Conservation (phyloP, 2,888 invertebrate genomes). For the Cotesia congregata region DNA sequence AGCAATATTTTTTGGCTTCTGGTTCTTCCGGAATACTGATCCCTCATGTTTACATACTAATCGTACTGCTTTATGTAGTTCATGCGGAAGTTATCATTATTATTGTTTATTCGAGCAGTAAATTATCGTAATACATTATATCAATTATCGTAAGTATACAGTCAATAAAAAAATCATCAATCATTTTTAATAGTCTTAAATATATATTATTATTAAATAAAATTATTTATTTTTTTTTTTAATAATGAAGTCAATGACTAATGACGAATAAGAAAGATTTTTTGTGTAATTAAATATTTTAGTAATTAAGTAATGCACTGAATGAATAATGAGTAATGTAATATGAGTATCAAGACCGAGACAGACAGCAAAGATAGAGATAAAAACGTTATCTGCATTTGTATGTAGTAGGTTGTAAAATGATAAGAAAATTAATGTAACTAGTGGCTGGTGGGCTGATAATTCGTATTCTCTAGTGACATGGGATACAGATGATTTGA, state of each 20-base stretch:
- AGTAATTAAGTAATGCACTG: background rate
- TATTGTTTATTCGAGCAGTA: background rate
- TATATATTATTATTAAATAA: background rate
- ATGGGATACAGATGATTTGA: background rate
- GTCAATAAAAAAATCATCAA: background rate
- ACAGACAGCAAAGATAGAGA: background rate
- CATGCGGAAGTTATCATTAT: background rate
- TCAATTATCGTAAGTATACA: background rate
- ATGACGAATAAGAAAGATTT: too few relatives aligned
- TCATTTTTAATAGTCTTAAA: background rate
- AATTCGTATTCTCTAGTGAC: background rate
- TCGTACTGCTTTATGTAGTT: background rate
- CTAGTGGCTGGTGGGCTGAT: background rate
- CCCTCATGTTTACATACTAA: background rate
- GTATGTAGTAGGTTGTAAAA: background rate
- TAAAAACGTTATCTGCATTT: background rate
- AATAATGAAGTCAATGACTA: background rate
- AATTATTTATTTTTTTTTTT: background rate
- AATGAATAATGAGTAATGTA: background rate
- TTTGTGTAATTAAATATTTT: background rate
- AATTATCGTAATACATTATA: background rate
- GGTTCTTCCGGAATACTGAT: too few relatives aligned
- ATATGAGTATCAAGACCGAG: background rate
- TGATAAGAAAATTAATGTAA: background rate
- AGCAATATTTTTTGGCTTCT: too few relatives aligned